Conservation (phyloP, 2,113 vertebrate species). For the Mixornis gularis region DNA sequence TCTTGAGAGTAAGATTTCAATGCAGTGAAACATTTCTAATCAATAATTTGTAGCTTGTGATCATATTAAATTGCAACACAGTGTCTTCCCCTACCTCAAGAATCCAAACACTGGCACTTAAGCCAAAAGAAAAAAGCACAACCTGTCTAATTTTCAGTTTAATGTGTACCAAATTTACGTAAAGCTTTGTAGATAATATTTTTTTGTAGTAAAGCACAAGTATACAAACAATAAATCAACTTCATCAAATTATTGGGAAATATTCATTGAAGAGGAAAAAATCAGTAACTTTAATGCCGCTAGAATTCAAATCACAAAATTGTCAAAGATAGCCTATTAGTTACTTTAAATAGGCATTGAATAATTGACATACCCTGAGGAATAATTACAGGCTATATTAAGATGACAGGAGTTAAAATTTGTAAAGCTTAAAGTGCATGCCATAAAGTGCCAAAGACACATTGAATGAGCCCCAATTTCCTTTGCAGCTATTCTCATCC, state of each 20-base stretch:
- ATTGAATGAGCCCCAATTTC: neutral
- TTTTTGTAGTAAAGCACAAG: conserved; percentile 11
- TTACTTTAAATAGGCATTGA: conserved; percentile 44
- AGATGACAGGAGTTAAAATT: conserved; percentile 27
- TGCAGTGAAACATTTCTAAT: neutral
- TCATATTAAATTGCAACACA: neutral
- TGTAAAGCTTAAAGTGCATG: neutral
- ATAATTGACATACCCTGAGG: conserved; percentile 26
- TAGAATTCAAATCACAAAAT: conserved; percentile 14
- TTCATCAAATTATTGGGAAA: neutral
- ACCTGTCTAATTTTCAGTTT: neutral
- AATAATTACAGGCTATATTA: conserved; percentile 55
- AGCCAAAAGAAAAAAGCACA: neutral
- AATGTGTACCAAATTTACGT: neutral
- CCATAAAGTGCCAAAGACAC: neutral
- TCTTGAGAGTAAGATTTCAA: neutral
- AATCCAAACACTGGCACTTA: neutral
- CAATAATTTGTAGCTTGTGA: neutral
- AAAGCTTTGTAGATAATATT: neutral
- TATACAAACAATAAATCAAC: conserved; percentile 10
- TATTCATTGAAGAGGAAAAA: neutral
- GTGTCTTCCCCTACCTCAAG: neutral
- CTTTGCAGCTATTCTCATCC: neutral
- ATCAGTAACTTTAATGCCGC: neutral
- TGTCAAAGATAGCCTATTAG: conserved; percentile 25